Evolutionary conservation across 1,140 invertebrate genomes (phyloP), one percentile per base, ranked within the genome.

Genomic region (Pseudomyrmex gracilis): DNA sequence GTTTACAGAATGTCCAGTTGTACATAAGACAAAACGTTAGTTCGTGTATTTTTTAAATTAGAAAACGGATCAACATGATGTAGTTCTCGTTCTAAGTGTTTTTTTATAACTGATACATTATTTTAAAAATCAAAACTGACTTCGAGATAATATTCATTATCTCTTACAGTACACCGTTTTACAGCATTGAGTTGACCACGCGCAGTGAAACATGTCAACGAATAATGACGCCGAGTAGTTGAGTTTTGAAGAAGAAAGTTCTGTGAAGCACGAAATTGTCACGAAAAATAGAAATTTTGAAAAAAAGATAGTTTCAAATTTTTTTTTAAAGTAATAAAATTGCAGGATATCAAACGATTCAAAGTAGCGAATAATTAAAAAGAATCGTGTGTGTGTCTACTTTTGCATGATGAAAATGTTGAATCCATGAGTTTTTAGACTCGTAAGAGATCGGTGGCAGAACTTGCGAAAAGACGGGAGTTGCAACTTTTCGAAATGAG

Each of bases 141-240:
- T 74, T 83, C 78, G 47, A 85, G 55, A 53, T 53, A 83, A 85
- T 66, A 53, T 34, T 83, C 22, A 43, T 68, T 85, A 76, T 43
- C 12, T 60, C 57, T 85, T 76, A 83, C 49, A 49, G n/a, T 76
- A 85, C 55, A 64, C 34, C 34, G 34, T 34, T 34, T 51, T 60
- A 51, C 61, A 83, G 80, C 80, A 45, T 67, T 73, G 63, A 73
- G 34, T 74, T 82, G 57, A 51, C 53, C 58, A 47, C 57, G 57
- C 67, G 70, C 47, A 74, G 34, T 74, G 20, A 82, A 43, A 82
- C 12, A 13, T 17, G 60, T 73, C 45, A 63, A 12, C 49, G 45
- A 73, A 60, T 47, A 73, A 2, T 63, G 68, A 73, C 10, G 64
- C 17, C 13, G 64, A 34, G 17, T 20, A n/a, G 73, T 45, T n/a